Base-by-base conservation (phyloP, 2,113 vertebrate species). In the Pseudopodoces humilis region DNA sequence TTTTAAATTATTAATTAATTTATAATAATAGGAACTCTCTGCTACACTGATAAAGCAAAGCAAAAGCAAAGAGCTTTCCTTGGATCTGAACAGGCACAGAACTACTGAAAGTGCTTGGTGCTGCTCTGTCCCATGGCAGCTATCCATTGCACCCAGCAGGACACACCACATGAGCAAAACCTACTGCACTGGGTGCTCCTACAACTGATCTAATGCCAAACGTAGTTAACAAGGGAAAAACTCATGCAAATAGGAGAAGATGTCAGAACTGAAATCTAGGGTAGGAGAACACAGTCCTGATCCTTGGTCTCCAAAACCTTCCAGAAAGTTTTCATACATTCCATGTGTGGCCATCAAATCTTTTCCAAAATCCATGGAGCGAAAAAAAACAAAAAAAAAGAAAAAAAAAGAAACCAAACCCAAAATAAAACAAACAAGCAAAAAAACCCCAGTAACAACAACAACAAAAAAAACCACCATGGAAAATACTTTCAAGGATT, bases 1-100 rank as follows among this genome's bases (percentile, higher is more conserved):
- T 92, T 92, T 24, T 2, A 35, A 92, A 87, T 86, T 83, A 90
- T 79, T 91, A 76, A 91, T 91, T 85, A 39, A 82, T 92, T 92
- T 83, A 28, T 56, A 76, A 33, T 33, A 87, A 60, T 58, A 83
- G 62, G 13, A 79, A 44, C 60, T 72, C 47, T 70, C 35, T 83
- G 37, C 30, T 88, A 44, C 1, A 1, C 10, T 76, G 91, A 53
- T 65, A 52, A 65, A 80, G 47, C 46, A 87, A 86, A 77, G 21
- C 15, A 65, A 65, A 76, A 83, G 37, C 7, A 25, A 85, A 83
- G 12, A 43, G 25, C 28, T 91, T 78, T n/a, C 58, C 41, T 71
- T 63, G 35, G 20, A 85, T 41, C 24, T 50, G 65, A 53, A 79
- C 3, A 56, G 47, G 9, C 49, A 46, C 28, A 86, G 47, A 77